Evolutionary conservation across 2,888 invertebrate species (phyloP).

Genomic region (Zaprionus lineosus): DNA sequence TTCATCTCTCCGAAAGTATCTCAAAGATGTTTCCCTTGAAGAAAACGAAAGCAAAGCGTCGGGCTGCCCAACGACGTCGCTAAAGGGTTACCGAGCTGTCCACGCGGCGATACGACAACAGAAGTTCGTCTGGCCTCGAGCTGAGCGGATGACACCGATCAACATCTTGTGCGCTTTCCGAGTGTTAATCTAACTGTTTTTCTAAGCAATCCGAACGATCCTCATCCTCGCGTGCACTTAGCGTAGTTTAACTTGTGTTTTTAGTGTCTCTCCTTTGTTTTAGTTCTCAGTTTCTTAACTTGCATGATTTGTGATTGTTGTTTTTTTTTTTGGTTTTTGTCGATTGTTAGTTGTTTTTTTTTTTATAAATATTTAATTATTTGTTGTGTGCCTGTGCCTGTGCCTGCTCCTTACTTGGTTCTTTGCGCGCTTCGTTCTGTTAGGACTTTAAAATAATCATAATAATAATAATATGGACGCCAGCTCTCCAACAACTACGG

Average conservation of each 20-base stretch:
- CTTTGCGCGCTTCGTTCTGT: constrained; percentile 9
- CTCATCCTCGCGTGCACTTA: constrained; percentile 5
- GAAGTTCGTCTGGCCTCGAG: constrained; percentile 82
- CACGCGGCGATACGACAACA: constrained; percentile 71
- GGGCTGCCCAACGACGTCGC: constrained; percentile 8
- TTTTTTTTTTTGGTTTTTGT: constrained; percentile 17
- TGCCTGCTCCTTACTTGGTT: constrained; percentile 41
- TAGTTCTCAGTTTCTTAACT: constrained; percentile 9
- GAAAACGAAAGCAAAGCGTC: constrained; percentile 51
- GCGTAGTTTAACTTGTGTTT: constrained; percentile 11
- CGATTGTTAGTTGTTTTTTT: constrained; percentile 22
- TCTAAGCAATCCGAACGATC: constrained; percentile 1
- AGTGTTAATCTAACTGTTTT: constrained; percentile 32
- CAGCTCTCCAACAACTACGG: constrained; percentile 41
- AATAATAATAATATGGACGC: constrained; percentile 52
- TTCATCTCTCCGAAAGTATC: constrained; percentile 48
- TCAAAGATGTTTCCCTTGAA: constrained; percentile 64
- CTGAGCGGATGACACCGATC: constrained; percentile 79
- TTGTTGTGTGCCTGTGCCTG: constrained; percentile 54
- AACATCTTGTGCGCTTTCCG: constrained; percentile 39
- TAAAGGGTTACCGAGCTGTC: constrained; percentile 75
- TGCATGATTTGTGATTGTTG: constrained; percentile 2
- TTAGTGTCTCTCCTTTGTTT: constrained; percentile 20
- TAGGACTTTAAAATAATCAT: constrained; percentile 29
- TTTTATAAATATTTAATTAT: constrained; percentile 66